phyloP scores from a whole-genome alignment of 2,888 invertebrate species.

The Chorisops tibialis region DNA sequence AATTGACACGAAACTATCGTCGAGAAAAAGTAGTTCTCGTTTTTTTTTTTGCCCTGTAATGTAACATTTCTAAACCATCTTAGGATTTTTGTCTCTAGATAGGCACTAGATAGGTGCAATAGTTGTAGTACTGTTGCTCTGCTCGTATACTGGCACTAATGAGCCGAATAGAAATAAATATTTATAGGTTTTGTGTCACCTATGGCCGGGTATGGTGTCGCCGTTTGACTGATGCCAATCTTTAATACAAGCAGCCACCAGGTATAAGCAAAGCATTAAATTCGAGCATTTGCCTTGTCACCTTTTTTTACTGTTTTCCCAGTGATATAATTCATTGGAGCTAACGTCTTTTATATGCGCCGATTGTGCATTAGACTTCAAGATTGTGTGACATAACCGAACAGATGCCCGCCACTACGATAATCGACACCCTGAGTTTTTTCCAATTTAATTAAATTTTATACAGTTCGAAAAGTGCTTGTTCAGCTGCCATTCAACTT shows the following conservation, averaged over 20 bases:
- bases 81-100: too few relatives aligned
- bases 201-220: conserved; percentile 19
- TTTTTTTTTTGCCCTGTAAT: conserved; percentile 14
- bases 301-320: neutral
- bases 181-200: conserved; percentile 29
- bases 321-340: neutral
- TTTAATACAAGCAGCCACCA: neutral
- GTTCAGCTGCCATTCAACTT: too few relatives aligned
- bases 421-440: too few relatives aligned
- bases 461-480: too few relatives aligned
- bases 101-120: too few relatives aligned
- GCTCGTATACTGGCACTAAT: neutral
- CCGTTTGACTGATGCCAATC: conserved; percentile 30
- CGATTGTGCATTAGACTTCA: too few relatives aligned
- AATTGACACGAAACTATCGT: conserved; percentile 24
- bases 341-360: too few relatives aligned
- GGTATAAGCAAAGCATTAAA: conserved; percentile 5
- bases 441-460: too few relatives aligned
- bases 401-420: too few relatives aligned
- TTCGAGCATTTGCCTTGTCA: conserved; percentile 12
- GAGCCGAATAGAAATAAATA: conserved; percentile 27
- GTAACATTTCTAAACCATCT: too few relatives aligned
- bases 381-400: too few relatives aligned
- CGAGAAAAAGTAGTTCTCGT: neutral
- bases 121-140: too few relatives aligned